Conservation (phyloP, 2,113 vertebrate genomes). For the Zosterops borbonicus region DNA sequence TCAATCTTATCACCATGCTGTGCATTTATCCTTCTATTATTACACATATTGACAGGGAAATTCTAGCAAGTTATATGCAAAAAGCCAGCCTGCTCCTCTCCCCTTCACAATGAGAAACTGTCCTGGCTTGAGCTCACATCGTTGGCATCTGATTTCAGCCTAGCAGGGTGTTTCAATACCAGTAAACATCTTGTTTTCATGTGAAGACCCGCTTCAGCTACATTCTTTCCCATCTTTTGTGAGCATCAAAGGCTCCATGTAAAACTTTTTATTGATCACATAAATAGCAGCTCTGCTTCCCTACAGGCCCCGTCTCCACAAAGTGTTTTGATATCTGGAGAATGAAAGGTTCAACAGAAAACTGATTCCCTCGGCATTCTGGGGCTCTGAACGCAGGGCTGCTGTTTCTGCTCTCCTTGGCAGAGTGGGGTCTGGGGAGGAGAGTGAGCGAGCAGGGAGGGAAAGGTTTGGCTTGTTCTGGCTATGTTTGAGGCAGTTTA, state of each 20-base stretch:
- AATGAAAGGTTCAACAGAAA: conserved; percentile 37
- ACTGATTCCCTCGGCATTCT: background rate
- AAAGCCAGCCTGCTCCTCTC: background rate
- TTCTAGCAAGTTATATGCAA: background rate
- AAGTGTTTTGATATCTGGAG: conserved; percentile 33
- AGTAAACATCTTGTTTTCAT: conserved; percentile 64
- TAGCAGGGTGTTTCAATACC: conserved; percentile 50
- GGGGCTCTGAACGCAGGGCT: background rate
- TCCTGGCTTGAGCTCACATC: background rate
- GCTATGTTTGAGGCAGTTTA: background rate
- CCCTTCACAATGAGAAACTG: background rate
- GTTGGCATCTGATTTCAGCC: conserved; percentile 42
- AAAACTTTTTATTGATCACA: conserved; percentile 63
- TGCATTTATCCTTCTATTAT: conserved; percentile 24
- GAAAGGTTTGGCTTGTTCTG: background rate
- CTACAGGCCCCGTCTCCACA: background rate
- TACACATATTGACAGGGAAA: background rate
- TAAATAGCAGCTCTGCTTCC: conserved; percentile 54
- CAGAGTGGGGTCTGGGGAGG: background rate
- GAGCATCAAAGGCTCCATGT: conserved; percentile 45
- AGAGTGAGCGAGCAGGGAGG: background rate
- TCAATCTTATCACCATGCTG: background rate
- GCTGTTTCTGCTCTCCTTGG: background rate
- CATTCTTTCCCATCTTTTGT: conserved; percentile 50
- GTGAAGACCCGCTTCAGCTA: conserved; percentile 35